Evolutionary conservation across 2,113 vertebrate genomes (phyloP), one percentile per base, ranked within the genome.

Genomic region (Sinocyclocheilus maitianheensis): DNA sequence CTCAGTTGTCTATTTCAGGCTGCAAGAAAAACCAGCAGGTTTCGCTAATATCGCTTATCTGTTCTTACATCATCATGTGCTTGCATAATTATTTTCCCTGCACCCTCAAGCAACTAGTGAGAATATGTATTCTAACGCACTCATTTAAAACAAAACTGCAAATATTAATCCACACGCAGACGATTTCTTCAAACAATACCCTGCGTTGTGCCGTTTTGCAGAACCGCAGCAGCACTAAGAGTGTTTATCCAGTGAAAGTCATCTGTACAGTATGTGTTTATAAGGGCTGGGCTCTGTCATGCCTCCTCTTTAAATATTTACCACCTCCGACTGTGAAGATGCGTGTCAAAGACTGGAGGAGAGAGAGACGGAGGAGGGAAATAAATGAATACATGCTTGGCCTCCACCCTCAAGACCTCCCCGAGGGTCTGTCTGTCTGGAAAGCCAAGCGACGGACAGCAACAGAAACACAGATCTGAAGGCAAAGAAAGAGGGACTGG

Each of bases 301-400:
- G 91, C 87, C 91, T 92, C 87, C 83, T 89, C 91, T 93, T 94
- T 93, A 94, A 95, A 95, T 95, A 95, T 95, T 94, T 93, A 94
- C 91, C 65, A 93, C 86, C 91, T 93, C 93, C 91, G 91, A 90
- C 94, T 94, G 94, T 86, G 88, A 91, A 91, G 94, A 92, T 92
- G 94, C 91, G 92, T 94, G 93, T 92, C 91, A 89, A 83, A 89
- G 88, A 65, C 83, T 51, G 71, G 37, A 48, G 60, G 77, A 85
- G 87, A 88, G 87, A 83, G 89, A 72, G 48, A 84, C 43, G 83
- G 88, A 87, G 86, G 89, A 86, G 85, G 89, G 81, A 91, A 93
- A 93, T 94, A 94, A 94, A 95, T 93, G 91, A 95, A 92, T 90
- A 93, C 88, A 90, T 91, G 92, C 81, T 88, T 90, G 87, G 89